These are phyloP conservation scores for Syritta pipiens DNA, from an alignment of 2,888 invertebrate species.

Conservation along the genomic window DNA sequence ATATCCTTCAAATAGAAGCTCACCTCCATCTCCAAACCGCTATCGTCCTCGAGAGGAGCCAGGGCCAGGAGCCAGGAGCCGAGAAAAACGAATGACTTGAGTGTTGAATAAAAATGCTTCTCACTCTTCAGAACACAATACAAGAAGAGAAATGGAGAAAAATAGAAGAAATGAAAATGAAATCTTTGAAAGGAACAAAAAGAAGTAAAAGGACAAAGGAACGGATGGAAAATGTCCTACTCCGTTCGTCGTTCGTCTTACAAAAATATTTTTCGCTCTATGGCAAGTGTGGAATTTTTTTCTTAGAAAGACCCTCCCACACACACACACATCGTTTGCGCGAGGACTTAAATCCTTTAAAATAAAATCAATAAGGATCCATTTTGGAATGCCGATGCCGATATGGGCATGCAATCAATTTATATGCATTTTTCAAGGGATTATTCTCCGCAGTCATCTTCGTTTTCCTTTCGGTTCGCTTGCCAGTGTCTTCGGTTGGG, in stretches of 20 bases:
- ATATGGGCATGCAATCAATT: constrained; percentile 69
- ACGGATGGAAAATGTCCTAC: constrained; percentile 56
- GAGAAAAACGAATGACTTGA: constrained; percentile 55
- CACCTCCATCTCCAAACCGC: not conserved
- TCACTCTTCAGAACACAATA: constrained; percentile 30
- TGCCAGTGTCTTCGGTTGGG: not conserved
- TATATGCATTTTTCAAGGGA: constrained; percentile 61
- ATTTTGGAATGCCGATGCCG: constrained; percentile 67
- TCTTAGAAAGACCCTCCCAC: constrained; percentile 19
- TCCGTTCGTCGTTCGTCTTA: not conserved
- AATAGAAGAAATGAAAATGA: constrained; percentile 11
- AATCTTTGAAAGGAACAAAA: constrained; percentile 21
- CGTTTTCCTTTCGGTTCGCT: not conserved
- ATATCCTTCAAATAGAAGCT: constrained; percentile 43
- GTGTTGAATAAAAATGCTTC: constrained; percentile 62
- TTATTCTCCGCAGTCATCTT: constrained; percentile 1
- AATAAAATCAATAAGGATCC: constrained; percentile 67
- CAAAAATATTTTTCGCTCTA: constrained; percentile 50
- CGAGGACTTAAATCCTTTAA: constrained; percentile 53
- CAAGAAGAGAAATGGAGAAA: constrained; percentile 10
- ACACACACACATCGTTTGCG: constrained; percentile 12
- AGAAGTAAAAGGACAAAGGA: constrained; percentile 19
- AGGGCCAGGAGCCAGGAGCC: no score
- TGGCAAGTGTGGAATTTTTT: constrained; percentile 46
- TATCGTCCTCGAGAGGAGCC: not conserved